Conservation (phyloP, 2,888 invertebrate species). For the Nymphalis c-album region DNA sequence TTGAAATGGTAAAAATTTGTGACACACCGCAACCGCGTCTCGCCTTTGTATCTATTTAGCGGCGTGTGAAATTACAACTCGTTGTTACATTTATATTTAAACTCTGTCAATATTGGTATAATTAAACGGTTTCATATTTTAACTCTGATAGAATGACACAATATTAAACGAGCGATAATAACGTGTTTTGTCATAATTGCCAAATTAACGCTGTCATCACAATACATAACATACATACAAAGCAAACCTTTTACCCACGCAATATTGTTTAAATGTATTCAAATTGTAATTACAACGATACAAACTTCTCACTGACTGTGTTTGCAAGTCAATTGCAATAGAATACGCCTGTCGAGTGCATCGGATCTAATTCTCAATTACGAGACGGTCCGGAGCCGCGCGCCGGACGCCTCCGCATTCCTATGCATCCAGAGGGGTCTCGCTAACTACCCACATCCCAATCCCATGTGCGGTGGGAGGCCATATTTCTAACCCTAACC, state of each 20-base stretch:
- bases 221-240: not conserved
- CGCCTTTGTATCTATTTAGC: constrained; percentile 1
- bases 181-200: not conserved
- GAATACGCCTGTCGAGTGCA: constrained; percentile 12
- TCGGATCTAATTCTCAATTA: constrained; percentile 25
- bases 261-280: not conserved
- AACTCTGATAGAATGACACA: too few relatives aligned
- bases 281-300: not conserved
- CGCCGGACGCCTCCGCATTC: constrained; percentile 64
- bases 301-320: constrained; percentile 4
- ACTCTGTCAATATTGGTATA: not conserved
- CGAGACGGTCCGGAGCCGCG: constrained; percentile 39
- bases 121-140: not conserved
- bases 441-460: constrained; percentile 48
- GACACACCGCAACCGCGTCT: not conserved
- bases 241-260: not conserved
- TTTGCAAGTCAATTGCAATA: constrained; percentile 25
- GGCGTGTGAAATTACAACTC: constrained; percentile 5
- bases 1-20: not conserved
- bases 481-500: constrained; percentile 2
- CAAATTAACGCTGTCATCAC: not conserved
- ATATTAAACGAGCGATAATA: not conserved
- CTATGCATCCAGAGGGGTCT: constrained; percentile 47
- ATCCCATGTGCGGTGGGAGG: constrained; percentile 23
- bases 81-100: not conserved